A percentile compares a stretch with the other conserved stretches of the same genome.
Conservation (phyloP, 2,888 invertebrate genomes). For the Hemistola chrysoprasaria region DNA sequence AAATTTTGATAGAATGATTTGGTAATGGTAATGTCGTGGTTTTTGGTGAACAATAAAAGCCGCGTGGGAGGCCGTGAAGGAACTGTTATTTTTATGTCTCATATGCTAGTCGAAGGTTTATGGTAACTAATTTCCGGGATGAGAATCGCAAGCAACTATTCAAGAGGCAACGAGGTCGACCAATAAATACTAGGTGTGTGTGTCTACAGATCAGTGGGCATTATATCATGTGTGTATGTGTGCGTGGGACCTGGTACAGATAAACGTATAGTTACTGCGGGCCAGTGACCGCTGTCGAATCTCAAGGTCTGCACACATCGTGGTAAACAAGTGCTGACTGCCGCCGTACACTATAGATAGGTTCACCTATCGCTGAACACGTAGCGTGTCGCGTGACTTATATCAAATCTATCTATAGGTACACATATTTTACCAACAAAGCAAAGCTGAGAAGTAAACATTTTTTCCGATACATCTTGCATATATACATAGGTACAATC, state of each 20-base stretch:
- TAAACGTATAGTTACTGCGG: slow-evolving; percentile 31
- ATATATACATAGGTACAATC: no score
- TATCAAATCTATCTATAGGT: slow-evolving; percentile 1
- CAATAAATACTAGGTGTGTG: slow-evolving; percentile 13
- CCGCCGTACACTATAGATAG: slow-evolving; percentile 49
- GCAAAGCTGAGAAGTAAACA: no score
- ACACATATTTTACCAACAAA: no score
- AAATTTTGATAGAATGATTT: no score
- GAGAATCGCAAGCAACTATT: slow-evolving; percentile 45
- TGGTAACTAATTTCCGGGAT: slow-evolving; percentile 51
- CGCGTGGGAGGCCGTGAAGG: no score
- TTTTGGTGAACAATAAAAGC: no score
- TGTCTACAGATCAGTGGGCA: slow-evolving; percentile 1
- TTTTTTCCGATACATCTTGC: no score
- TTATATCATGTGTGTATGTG: slow-evolving; percentile 1
- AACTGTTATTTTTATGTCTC: no score
- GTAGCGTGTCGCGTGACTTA: slow-evolving; percentile 10
- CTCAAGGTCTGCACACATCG: slow-evolving; percentile 76
- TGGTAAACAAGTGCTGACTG: slow-evolving; percentile 72
- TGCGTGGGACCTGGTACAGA: slow-evolving; percentile 13
- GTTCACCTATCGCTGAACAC: slow-evolving; percentile 28
- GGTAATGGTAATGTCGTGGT: no score
- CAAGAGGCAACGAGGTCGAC: slow-evolving; percentile 40
- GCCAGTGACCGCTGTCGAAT: slow-evolving; percentile 78
- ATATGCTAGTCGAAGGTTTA: no score